Conservation (phyloP, 2,888 invertebrate species). For the Oxycera nigricornis region DNA sequence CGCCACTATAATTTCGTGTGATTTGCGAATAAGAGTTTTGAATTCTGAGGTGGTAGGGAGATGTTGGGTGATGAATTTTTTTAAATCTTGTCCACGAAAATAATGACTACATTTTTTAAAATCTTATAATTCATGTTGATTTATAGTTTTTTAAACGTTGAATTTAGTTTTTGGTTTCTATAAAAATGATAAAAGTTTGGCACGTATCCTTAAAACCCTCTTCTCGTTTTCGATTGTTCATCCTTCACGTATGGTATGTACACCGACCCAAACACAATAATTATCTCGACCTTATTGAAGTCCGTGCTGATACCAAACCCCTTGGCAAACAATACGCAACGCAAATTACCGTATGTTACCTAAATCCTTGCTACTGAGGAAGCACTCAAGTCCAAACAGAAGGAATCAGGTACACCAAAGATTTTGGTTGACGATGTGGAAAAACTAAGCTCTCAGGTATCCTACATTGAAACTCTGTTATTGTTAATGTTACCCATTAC, state of each 20-base stretch:
- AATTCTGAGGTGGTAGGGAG: background rate
- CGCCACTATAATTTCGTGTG: background rate
- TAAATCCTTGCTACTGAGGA: background rate
- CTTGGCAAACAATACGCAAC: slow-evolving; percentile 42
- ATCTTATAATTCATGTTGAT: too few relatives aligned
- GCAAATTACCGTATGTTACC: slow-evolving; percentile 31
- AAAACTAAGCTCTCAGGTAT: slow-evolving; percentile 41
- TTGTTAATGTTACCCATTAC: slow-evolving; percentile 31
- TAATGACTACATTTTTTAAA: background rate
- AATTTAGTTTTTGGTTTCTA: too few relatives aligned
- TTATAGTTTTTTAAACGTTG: too few relatives aligned
- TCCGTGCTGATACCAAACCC: slow-evolving; percentile 38
- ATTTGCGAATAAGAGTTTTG: slow-evolving; percentile 19
- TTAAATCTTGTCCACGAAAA: too few relatives aligned
- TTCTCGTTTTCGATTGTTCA: background rate
- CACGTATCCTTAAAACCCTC: background rate
- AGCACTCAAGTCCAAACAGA: slow-evolving; percentile 5
- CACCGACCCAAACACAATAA: slow-evolving; percentile 41
- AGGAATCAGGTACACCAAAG: slow-evolving; percentile 45
- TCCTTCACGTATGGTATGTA: background rate
- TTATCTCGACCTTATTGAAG: slow-evolving; percentile 45
- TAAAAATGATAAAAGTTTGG: too few relatives aligned
- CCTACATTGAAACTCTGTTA: slow-evolving; percentile 1
- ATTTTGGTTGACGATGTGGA: slow-evolving; percentile 47
- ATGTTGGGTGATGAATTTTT: too few relatives aligned